These are phyloP conservation scores for Astreopora myriophthalma DNA, from an alignment of 64 coral and sea anemone species.

Conservation along the genomic window DNA sequence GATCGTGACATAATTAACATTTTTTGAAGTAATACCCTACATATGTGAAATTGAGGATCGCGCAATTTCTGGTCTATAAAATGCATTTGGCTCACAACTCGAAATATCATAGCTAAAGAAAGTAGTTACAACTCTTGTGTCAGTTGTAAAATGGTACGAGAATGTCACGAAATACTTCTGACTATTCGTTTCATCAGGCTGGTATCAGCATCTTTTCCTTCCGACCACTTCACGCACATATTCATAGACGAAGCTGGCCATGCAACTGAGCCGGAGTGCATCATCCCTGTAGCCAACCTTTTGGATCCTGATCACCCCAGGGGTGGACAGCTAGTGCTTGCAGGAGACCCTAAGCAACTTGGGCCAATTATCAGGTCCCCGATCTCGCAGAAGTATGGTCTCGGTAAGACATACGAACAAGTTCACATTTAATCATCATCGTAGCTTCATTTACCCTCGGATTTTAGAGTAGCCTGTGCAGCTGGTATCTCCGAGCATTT, in stretches of 20 bases:
- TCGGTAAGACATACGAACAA: constrained; percentile 38
- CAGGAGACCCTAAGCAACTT: constrained; percentile 78
- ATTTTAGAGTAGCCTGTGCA: too few species aligned
- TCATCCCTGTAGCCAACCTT: constrained; percentile 61
- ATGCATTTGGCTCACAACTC: neutral
- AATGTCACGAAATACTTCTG: neutral
- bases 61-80: too few species aligned
- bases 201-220: constrained; percentile 51
- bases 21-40: too few species aligned
- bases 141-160: neutral
- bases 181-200: constrained; percentile 33
- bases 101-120: neutral
- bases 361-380: constrained; percentile 73
- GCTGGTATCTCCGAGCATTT: too few species aligned
- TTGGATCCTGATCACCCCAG: constrained; percentile 58
- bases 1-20: too few species aligned
- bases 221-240: constrained; percentile 69
- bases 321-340: constrained; percentile 71
- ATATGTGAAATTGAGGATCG: too few species aligned
- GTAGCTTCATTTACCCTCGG: too few species aligned
- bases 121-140: neutral
- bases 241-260: constrained; percentile 84
- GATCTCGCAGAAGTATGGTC: constrained; percentile 62
- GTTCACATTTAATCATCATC: too few species aligned
- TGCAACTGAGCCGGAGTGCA: constrained; percentile 73